Base-by-base conservation (phyloP, 2,797 vertebrate species). In the Pseudochromis fuscus region DNA sequence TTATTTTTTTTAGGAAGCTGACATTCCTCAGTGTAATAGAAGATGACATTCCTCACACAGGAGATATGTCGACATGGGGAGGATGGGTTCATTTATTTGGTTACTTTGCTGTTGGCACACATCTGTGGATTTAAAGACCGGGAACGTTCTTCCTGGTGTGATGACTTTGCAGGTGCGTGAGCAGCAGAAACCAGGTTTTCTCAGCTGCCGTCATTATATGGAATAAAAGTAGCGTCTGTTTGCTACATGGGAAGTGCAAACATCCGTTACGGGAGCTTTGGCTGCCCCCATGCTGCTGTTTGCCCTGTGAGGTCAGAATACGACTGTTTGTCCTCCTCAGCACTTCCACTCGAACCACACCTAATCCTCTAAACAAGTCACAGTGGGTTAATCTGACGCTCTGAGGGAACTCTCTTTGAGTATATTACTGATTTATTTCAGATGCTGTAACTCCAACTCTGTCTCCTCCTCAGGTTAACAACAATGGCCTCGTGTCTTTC, bases 401-500 rank as follows among this genome's bases (percentile, higher is more conserved):
- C 27, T 35, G 24, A 56, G 33, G n/a, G 33, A 55, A 64, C 53
- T 10, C 7, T 19, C 25, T n/a, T n/a, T 31, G 15, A 23, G 21
- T 40, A n/a, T 27, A 9, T 45, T 27, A 27, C 5, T 67, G 33
- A 55, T 55, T 38, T 33, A n/a, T 21, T 28, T 27, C 37, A 38
- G 15, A 21, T 38, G 18, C 18, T 37, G 10, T 66, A 42, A 61
- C 33, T 63, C 37, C 21, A 3, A 13, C 21, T 81, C 2, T 45
- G 9, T 73, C n/a, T 69, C 30, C 28, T 73, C 50, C 1, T 0
- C 87, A 99, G 98, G 98, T 99, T 35, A 99, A 99, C 94, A 99
- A 98, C 91, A 99, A 99, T 0, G 98, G 98, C 46, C 93, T 99
- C 46, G 95, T 99, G 71, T 99, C 98, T 25, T 99, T 99, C 93